Conservation (phyloP, 2,888 invertebrate genomes). For the Dromius quadrimaculatus region DNA sequence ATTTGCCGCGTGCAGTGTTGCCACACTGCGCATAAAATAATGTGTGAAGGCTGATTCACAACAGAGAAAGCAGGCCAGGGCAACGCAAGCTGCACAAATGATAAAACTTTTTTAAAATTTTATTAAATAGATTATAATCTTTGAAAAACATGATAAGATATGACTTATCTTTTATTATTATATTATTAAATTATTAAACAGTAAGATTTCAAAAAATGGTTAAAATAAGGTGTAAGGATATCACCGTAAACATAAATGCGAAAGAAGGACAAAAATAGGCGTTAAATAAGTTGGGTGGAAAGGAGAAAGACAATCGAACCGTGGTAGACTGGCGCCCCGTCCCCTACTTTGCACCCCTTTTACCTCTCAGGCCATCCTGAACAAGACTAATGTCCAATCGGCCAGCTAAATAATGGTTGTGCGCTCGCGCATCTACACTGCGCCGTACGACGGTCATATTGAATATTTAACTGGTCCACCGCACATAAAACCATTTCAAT, state of each 20-base stretch:
- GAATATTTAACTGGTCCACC: conserved; percentile 61
- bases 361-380: conserved; percentile 51
- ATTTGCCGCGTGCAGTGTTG: neutral
- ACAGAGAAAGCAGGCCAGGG: conserved; percentile 45
- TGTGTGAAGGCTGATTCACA: conserved; percentile 44
- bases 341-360: conserved; percentile 59
- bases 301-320: conserved; percentile 59
- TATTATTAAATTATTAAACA: conserved; percentile 8
- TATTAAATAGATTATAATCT: conserved; percentile 16
- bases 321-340: conserved; percentile 65
- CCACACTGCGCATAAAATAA: conserved; percentile 7
- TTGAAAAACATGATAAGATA: conserved; percentile 32
- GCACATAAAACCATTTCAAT: conserved; percentile 67
- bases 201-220: neutral
- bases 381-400: conserved; percentile 65
- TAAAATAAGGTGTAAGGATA: conserved; percentile 9
- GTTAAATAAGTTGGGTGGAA: conserved; percentile 5
- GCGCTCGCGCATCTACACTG: conserved; percentile 51
- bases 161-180: conserved; percentile 14
- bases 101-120: conserved; percentile 24
- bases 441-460: conserved; percentile 48
- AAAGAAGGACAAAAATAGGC: conserved; percentile 20
- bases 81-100: conserved; percentile 9
- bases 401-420: conserved; percentile 58
- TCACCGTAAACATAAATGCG: conserved; percentile 39